phyloP scores from a whole-genome alignment of 1,140 invertebrate genomes.

The Nasonia vitripennis region DNA sequence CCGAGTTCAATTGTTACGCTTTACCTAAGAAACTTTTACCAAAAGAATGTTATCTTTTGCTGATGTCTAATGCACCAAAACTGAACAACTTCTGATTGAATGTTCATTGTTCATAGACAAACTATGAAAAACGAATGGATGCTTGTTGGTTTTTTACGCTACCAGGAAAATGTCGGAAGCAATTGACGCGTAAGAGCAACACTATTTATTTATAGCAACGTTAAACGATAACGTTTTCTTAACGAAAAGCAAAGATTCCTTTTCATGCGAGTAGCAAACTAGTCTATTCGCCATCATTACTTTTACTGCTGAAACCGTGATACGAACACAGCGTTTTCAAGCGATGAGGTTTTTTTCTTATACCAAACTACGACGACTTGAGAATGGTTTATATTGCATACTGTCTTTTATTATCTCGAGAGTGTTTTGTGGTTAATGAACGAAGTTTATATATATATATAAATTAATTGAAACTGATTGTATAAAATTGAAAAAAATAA shows the following conservation, averaged over 20 bases:
- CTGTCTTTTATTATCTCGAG: conserved; percentile 36
- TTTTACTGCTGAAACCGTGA: conserved; percentile 41
- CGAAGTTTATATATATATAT: conserved; percentile 27
- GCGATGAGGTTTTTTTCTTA: conserved; percentile 28
- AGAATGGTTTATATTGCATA: conserved; percentile 33
- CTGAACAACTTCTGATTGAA: conserved; percentile 32
- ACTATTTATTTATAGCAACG: conserved; percentile 45
- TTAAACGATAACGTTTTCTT: conserved; percentile 35
- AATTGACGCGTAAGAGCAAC: background rate
- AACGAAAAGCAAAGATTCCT: conserved; percentile 9
- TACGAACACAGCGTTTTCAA: conserved; percentile 21
- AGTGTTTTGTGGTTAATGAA: conserved; percentile 37
- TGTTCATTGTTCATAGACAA: conserved; percentile 2
- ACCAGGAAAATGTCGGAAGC: background rate
- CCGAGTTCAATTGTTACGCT: conserved; percentile 41
- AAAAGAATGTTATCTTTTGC: conserved; percentile 46
- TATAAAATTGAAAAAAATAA: conserved; percentile 45
- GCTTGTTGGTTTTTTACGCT: conserved; percentile 35
- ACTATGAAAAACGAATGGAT: conserved; percentile 18
- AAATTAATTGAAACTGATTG: conserved; percentile 33
- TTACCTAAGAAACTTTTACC: conserved; percentile 50
- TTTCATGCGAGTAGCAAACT: conserved; percentile 34
- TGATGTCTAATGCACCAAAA: conserved; percentile 37
- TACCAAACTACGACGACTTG: conserved; percentile 39
- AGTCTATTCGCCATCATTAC: conserved; percentile 40